Evolutionary conservation across 1,140 invertebrate species (phyloP).

Genomic region (Pogonognathellus flavescens): DNA sequence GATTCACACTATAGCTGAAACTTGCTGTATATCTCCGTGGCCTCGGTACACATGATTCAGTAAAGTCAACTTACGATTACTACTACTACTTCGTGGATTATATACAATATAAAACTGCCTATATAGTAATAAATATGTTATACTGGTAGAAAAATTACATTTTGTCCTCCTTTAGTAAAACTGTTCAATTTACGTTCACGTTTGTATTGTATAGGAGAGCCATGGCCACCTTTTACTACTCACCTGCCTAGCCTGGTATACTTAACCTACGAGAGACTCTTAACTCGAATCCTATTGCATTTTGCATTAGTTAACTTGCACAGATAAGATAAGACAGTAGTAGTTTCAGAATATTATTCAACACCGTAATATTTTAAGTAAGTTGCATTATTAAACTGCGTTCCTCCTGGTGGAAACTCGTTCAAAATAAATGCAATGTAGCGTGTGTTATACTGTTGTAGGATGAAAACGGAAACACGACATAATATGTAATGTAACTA

Average conservation of each 20-base stretch:
- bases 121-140: no score
- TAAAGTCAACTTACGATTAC: not conserved
- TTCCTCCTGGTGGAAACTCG: not conserved
- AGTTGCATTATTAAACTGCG: not conserved
- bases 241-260: not conserved
- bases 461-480: slow-evolving; percentile 18
- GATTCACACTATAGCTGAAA: not conserved
- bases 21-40: not conserved
- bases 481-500: not conserved
- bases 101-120: no score
- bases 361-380: not conserved
- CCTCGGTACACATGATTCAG: not conserved
- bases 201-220: no score
- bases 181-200: not conserved
- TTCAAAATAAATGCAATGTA: no score
- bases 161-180: slow-evolving; percentile 14
- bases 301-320: not conserved
- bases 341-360: not conserved
- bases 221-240: not conserved
- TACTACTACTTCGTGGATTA: no score
- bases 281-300: not conserved
- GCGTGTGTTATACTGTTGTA: not conserved
- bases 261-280: not conserved
- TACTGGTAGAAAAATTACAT: no score
- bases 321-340: not conserved